Conservation (phyloP, 2,113 vertebrate species). For the Mesocricetus auratus region DNA sequence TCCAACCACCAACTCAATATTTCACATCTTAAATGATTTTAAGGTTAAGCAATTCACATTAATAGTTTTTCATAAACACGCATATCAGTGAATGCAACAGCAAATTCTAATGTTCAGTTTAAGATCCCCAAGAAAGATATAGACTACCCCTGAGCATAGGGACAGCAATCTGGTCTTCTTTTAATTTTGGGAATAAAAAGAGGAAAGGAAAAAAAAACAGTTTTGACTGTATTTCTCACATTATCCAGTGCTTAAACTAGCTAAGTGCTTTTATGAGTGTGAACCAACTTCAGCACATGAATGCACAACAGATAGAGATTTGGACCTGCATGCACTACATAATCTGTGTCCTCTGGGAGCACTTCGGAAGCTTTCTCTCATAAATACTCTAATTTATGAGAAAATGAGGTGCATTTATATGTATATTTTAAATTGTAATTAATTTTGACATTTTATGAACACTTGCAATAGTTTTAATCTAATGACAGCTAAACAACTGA, state of each 20-base stretch:
- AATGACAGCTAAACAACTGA: slow-evolving; percentile 31
- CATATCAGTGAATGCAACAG: background rate
- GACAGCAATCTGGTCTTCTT: background rate
- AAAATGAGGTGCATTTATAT: slow-evolving; percentile 33
- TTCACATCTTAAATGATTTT: slow-evolving; percentile 60
- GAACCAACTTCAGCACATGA: slow-evolving; percentile 10
- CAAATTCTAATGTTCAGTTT: background rate
- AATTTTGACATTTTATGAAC: slow-evolving; percentile 40
- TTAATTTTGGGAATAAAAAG: background rate
- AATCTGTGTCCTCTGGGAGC: background rate
- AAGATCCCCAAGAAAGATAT: slow-evolving; percentile 25
- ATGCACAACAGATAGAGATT: background rate
- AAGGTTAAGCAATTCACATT: slow-evolving; percentile 41
- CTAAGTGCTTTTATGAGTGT: slow-evolving; percentile 28
- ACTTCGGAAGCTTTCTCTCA: background rate
- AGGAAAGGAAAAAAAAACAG: background rate
- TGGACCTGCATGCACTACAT: background rate
- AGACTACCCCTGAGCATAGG: background rate
- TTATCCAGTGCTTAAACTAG: slow-evolving; percentile 51
- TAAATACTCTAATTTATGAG: background rate
- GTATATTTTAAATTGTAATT: slow-evolving; percentile 7
- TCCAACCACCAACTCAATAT: slow-evolving; percentile 55
- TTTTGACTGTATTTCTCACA: slow-evolving; percentile 31
- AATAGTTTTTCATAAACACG: slow-evolving; percentile 27
- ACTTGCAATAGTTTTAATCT: slow-evolving; percentile 32